Evolutionary conservation across 1,140 invertebrate species (phyloP).

Genomic region (Bombus breviceps): DNA sequence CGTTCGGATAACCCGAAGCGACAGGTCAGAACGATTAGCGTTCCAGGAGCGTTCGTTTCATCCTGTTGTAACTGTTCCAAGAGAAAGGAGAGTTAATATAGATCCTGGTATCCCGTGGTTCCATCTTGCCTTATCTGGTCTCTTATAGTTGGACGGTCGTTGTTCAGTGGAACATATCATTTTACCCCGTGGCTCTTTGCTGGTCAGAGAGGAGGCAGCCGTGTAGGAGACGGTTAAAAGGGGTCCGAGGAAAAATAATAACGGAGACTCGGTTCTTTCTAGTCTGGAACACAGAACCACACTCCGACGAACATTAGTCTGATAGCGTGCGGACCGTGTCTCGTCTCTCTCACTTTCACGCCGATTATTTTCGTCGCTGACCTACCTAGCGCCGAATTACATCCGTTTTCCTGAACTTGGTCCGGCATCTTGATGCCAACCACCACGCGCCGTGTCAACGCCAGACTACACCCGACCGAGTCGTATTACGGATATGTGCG

Average conservation of each 20-base stretch:
- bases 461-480: background rate
- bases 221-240: conserved; percentile 31
- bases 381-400: conserved; percentile 13
- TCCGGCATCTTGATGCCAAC: conserved; percentile 15
- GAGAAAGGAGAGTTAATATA: conserved; percentile 49
- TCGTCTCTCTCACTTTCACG: background rate
- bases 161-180: conserved; percentile 63
- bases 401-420: conserved; percentile 16
- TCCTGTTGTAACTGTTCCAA: conserved; percentile 30
- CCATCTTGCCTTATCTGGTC: conserved; percentile 66
- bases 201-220: background rate
- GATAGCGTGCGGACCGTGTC: conserved; percentile 33
- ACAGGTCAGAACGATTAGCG: conserved; percentile 60
- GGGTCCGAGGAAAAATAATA: conserved; percentile 63
- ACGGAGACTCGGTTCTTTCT: conserved; percentile 44
- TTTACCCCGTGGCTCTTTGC: conserved; percentile 53
- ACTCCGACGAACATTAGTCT: conserved; percentile 51
- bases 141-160: conserved; percentile 56
- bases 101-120: conserved; percentile 53
- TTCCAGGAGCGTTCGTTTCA: conserved; percentile 24
- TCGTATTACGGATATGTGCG: conserved; percentile 4
- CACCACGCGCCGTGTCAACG: background rate
- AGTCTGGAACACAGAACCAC: conserved; percentile 57
- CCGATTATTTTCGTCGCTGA: conserved; percentile 14
- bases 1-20: conserved; percentile 54